phyloP scores from a whole-genome alignment of 1,140 invertebrate genomes.

The Drosophila athabasca region DNA sequence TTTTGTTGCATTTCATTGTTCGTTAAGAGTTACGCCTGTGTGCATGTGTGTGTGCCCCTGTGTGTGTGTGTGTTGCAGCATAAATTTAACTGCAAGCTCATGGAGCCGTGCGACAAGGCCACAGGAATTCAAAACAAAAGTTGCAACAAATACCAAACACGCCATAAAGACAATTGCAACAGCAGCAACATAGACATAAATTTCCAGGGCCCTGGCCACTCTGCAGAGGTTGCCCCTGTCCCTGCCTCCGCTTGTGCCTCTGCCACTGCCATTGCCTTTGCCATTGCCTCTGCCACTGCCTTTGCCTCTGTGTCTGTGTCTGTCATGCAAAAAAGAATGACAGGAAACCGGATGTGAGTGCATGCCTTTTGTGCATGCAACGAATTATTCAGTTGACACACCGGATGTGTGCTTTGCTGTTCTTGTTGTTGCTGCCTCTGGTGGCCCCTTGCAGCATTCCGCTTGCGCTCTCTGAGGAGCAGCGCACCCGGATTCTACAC shows the following conservation, averaged over 20 bases:
- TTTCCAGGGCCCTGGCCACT: constrained; percentile 51
- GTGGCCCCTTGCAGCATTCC: constrained; percentile 3
- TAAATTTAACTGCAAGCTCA: constrained; percentile 77
- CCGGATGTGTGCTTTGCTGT: constrained; percentile 80
- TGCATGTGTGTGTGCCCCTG: background rate
- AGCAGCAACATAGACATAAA: constrained; percentile 69
- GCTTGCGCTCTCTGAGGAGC: constrained; percentile 29
- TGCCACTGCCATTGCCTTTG: too few species aligned
- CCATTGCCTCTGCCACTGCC: background rate
- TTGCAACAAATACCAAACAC: constrained; percentile 81
- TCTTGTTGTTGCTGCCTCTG: constrained; percentile 38
- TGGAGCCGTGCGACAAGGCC: constrained; percentile 77
- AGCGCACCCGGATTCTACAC: constrained; percentile 18
- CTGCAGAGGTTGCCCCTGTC: background rate
- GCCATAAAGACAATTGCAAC: constrained; percentile 74
- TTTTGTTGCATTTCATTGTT: constrained; percentile 58
- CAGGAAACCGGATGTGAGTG: constrained; percentile 82
- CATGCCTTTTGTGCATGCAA: constrained; percentile 82
- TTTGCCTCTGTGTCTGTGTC: constrained; percentile 15
- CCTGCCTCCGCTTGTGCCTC: background rate
- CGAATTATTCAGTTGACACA: constrained; percentile 81
- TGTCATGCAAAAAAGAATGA: constrained; percentile 74
- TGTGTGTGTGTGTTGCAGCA: constrained; percentile 51
- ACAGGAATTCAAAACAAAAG: constrained; percentile 82
- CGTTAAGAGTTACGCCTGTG: constrained; percentile 56